These are phyloP conservation scores for Chrysolina oricalcia DNA, from an alignment of 2,888 invertebrate genomes.

Conservation along the genomic window DNA sequence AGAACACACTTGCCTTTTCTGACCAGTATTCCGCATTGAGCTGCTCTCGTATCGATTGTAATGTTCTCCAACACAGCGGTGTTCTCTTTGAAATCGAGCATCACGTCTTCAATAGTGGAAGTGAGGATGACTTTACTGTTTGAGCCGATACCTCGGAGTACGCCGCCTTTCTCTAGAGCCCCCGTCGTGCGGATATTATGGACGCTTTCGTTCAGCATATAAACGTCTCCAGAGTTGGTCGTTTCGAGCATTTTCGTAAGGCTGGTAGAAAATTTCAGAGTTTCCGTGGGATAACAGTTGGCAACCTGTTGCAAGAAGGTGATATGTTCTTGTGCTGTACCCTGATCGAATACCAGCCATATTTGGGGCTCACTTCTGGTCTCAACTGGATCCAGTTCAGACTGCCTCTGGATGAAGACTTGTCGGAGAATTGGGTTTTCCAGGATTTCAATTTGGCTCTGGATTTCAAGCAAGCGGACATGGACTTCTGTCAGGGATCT, in stretches of 20 bases:
- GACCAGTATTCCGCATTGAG: constrained; percentile 71
- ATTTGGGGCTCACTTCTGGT: constrained; percentile 57
- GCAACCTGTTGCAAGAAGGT: constrained; percentile 71
- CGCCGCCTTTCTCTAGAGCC: constrained; percentile 74
- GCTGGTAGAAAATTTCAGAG: constrained; percentile 70
- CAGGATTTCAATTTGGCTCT: constrained; percentile 75
- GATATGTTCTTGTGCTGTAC: constrained; percentile 71
- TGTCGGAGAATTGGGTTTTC: constrained; percentile 76
- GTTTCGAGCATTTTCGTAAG: constrained; percentile 70
- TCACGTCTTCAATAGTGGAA: constrained; percentile 72
- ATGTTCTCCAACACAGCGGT: constrained; percentile 74
- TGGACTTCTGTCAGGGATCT: constrained; percentile 75
- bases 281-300: constrained; percentile 66
- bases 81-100: constrained; percentile 75
- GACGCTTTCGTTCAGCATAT: constrained; percentile 73
- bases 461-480: constrained; percentile 75
- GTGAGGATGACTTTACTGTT: constrained; percentile 64
- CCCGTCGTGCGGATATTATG: constrained; percentile 73
- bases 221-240: constrained; percentile 71
- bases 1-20: constrained; percentile 70
- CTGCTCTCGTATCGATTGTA: constrained; percentile 73
- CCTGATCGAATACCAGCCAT: constrained; percentile 73
- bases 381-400: constrained; percentile 48
- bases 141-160: constrained; percentile 62
- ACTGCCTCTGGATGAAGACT: constrained; percentile 66